phyloP scores from a whole-genome alignment of 1,140 invertebrate species.

The Octopus bimaculoides region DNA sequence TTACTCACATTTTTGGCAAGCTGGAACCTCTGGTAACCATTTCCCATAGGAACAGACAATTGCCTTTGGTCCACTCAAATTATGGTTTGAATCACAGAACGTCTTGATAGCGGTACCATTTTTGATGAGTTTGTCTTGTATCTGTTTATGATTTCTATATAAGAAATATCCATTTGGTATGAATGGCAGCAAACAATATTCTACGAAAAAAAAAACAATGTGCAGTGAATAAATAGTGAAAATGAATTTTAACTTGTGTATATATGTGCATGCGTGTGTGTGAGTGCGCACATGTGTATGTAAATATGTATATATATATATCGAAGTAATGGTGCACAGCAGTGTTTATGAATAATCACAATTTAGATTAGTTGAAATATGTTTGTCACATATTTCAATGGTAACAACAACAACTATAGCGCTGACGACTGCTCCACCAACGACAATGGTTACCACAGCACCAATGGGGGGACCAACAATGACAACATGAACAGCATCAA shows the following conservation, averaged over 20 bases:
- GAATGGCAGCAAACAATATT: neutral
- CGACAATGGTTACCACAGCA: no score
- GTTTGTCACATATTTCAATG: no score
- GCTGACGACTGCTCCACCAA: no score
- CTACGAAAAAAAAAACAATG: neutral
- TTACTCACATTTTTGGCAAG: neutral
- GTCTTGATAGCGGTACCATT: neutral
- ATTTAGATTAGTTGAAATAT: no score
- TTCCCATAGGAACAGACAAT: neutral
- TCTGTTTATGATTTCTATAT: neutral
- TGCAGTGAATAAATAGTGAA: neutral
- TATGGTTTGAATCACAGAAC: neutral
- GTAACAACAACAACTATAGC: no score
- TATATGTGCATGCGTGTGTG: no score
- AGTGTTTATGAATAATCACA: no score
- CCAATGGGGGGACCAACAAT: no score
- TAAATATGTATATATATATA: no score
- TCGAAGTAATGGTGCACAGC: no score
- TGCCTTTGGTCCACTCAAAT: neutral
- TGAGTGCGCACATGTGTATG: no score
- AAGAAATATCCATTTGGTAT: neutral
- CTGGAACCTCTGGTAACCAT: neutral
- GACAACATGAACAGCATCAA: no score
- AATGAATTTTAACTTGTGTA: neutral
- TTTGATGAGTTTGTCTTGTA: neutral